These are phyloP conservation scores for Aspidoscelis tigris DNA, from an alignment of 2,113 vertebrate genomes.

Conservation along the genomic window DNA sequence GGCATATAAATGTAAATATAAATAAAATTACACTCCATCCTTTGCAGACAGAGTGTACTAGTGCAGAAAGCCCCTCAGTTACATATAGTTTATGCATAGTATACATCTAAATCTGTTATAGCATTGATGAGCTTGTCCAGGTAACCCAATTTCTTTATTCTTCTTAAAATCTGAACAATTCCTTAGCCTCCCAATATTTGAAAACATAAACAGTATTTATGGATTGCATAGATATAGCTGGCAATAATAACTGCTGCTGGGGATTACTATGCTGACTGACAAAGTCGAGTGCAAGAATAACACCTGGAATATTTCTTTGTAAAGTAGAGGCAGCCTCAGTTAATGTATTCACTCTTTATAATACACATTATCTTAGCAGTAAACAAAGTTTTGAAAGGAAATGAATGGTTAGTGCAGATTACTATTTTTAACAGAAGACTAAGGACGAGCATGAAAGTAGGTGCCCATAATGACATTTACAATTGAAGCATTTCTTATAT, in stretches of 20 bases:
- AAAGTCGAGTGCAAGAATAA: not conserved
- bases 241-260: not conserved
- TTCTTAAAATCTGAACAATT: not conserved
- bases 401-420: not conserved
- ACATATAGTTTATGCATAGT: too few relatives aligned
- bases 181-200: not conserved
- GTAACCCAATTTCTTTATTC: not conserved
- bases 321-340: constrained; percentile 1
- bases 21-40: too few relatives aligned
- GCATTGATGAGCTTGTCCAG: not conserved
- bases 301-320: not conserved
- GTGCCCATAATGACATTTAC: constrained; percentile 29
- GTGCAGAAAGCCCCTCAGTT: too few relatives aligned
- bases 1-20: too few relatives aligned
- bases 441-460: constrained; percentile 14
- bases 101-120: too few relatives aligned
- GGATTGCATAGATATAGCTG: not conserved
- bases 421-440: not conserved
- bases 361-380: not conserved
- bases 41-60: too few relatives aligned
- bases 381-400: constrained; percentile 21
- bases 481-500: constrained; percentile 50
- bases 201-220: not conserved
- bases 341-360: not conserved
- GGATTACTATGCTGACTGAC: not conserved